These are phyloP conservation scores for Gonioctena quinquepunctata DNA, from an alignment of 1,140 invertebrate species.

Conservation along the genomic window DNA sequence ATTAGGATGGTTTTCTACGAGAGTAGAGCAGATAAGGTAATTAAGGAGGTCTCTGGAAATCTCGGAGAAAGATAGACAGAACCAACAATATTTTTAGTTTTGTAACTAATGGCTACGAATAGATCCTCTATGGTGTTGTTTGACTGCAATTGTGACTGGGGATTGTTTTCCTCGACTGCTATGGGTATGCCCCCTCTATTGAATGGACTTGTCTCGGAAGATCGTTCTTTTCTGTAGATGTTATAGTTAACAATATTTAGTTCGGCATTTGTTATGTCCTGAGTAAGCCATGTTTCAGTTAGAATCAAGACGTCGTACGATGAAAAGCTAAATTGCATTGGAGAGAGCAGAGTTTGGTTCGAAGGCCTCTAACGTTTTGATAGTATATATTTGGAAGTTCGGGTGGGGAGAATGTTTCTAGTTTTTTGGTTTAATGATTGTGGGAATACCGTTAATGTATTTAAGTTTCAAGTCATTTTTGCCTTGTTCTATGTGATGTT, in stretches of 20 bases:
- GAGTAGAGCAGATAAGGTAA: no score
- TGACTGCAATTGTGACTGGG: not conserved
- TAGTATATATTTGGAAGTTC: no score
- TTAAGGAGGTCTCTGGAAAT: no score
- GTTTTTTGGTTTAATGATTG: no score
- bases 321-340: not conserved
- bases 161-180: not conserved
- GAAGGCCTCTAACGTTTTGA: no score
- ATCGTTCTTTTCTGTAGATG: not conserved
- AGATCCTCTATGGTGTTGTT: not conserved
- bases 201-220: not conserved
- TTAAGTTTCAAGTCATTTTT: not conserved
- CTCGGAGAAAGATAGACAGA: not conserved
- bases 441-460: not conserved
- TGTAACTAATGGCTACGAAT: not conserved
- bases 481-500: not conserved
- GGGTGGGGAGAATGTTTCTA: no score
- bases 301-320: not conserved
- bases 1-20: no score
- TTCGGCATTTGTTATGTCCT: no score
- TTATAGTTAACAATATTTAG: not conserved
- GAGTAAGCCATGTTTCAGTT: no score
- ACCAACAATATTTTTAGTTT: not conserved
- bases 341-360: not conserved
- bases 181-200: not conserved